Base-by-base conservation (phyloP, 2,888 invertebrate species). In the Oithona nana region DNA sequence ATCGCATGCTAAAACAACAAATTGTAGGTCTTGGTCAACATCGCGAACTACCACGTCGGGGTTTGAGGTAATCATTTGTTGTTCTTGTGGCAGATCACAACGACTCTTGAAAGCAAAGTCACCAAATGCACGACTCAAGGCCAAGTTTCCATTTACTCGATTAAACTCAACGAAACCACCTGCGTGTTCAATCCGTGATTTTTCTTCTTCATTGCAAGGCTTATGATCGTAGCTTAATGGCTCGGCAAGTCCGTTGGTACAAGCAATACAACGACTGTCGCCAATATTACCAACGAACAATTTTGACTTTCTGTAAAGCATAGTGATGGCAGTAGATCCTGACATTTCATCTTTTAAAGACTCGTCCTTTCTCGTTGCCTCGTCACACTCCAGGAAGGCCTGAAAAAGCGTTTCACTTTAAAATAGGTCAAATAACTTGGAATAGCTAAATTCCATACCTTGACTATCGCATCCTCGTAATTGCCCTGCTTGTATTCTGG, bases 131-230 rank as follows among this genome's bases (percentile, higher is more conserved):
- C 97, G 79, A 1, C 95, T 95, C 57, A 98, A 76, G 1, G 98
- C 97, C 67, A 98, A 77, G 76, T 93, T 93, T 1, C 97, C 97
- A 75, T 98, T 97, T n/a, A 98, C 97, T 68, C 95, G 78, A 76
- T 94, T 94, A 68, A 88, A 84, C 73, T 95, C 92, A 1, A 98
- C 95, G 85, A 88, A 97, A 58, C 97, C 97, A 3, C 97, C 97
- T 39, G 94, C 97, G 1, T 88, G 88, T 39, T 75, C 73, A 68
- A 98, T 98, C 68, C 98, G 79, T 65, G 84, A 81, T 22, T 84
- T 79, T 75, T 97, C 97, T 51, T 80, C 79, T 66, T 86, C 84
- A 71, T 93, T 85, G 71, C 84, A 85, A 1, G 97, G 97, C 73
- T 99, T 98, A 75, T 99, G 98, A 74, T 99, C 98, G 69, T 82